Percentiles rank a stretch among this genome's conserved stretches.
Evolutionary conservation across 2,888 invertebrate genomes (phyloP).

Genomic region (Rhimphoctona megacephalus): DNA sequence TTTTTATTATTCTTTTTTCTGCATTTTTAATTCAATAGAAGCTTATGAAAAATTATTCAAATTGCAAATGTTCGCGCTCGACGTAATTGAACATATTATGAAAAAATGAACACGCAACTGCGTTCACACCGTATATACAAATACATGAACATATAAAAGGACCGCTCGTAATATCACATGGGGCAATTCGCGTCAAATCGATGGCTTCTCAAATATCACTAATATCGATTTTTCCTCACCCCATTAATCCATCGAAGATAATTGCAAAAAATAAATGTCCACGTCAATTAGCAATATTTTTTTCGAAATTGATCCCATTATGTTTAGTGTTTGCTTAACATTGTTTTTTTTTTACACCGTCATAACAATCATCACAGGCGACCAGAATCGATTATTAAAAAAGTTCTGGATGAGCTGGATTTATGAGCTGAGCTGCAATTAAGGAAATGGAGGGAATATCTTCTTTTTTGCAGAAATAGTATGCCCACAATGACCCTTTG

Average conservation of each 20-base stretch:
- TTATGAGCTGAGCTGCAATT: background rate
- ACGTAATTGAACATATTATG: constrained; percentile 4
- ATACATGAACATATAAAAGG: background rate
- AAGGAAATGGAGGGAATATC: background rate
- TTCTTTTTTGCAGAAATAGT: background rate
- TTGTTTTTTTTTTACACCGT: background rate
- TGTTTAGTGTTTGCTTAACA: background rate
- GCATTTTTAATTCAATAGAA: constrained; percentile 2
- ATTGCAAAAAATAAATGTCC: background rate
- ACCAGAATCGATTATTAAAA: background rate
- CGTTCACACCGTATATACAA: constrained; percentile 10
- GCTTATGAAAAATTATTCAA: constrained; percentile 26
- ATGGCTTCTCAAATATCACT: background rate
- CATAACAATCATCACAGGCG: background rate
- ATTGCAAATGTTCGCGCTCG: background rate
- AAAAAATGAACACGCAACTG: constrained; percentile 26
- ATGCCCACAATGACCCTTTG: background rate
- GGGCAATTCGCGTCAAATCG: background rate
- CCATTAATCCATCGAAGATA: background rate
- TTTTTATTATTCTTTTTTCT: background rate
- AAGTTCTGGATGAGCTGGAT: background rate
- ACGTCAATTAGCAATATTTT: background rate
- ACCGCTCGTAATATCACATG: background rate
- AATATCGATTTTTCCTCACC: no score
- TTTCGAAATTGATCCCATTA: background rate